Conservation (phyloP, 2,888 invertebrate species). For the Tenthredo distinguenda region DNA sequence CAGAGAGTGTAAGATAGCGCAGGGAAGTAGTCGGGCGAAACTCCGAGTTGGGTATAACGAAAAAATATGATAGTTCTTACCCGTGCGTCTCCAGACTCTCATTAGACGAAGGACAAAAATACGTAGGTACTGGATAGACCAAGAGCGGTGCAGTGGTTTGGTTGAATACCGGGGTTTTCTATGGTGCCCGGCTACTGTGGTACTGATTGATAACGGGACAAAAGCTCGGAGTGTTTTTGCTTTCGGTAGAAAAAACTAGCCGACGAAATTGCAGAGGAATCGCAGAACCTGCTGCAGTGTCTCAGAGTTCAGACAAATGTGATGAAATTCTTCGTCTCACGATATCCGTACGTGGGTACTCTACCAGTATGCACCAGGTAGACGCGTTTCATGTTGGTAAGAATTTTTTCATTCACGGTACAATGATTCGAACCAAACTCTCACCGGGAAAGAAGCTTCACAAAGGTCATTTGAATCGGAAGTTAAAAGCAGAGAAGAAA, state of each 20-base stretch:
- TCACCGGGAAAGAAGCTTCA: background rate
- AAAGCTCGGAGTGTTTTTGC: conserved; percentile 1
- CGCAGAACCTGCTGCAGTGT: background rate
- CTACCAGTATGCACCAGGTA: background rate
- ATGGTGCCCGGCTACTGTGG: background rate
- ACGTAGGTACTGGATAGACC: background rate
- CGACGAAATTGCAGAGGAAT: conserved; percentile 28
- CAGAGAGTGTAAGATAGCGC: background rate
- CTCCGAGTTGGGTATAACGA: background rate
- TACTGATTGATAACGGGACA: conserved; percentile 46
- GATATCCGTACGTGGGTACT: background rate
- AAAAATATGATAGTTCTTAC: conserved; percentile 35
- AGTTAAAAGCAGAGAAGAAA: background rate
- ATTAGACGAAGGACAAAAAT: conserved; percentile 37
- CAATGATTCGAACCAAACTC: background rate
- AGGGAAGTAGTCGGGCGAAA: background rate
- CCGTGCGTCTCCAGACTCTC: conserved; percentile 26
- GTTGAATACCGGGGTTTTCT: conserved; percentile 24
- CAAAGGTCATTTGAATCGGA: background rate
- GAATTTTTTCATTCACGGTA: conserved; percentile 3
- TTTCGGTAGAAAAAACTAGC: conserved; percentile 4
- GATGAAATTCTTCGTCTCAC: background rate
- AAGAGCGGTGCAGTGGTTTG: background rate
- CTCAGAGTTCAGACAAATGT: conserved; percentile 14
- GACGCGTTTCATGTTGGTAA: background rate